Evolutionary conservation across 2,797 vertebrate genomes (phyloP), one percentile per base, ranked within the genome.

Genomic region (Steatocranus sp.): DNA sequence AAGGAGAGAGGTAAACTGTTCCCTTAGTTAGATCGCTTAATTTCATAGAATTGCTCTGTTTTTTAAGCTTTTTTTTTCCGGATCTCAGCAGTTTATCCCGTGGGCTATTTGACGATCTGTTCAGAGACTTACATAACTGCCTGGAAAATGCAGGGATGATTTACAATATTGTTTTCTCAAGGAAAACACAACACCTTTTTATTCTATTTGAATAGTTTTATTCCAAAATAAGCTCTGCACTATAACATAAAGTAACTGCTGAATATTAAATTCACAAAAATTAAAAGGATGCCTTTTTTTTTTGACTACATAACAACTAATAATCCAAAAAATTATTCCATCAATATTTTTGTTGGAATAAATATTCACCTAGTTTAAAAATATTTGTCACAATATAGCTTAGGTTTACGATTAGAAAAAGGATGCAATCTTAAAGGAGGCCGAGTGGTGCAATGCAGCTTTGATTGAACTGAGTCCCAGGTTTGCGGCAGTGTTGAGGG

Each of bases 361-460:
- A 84, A 78, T 38, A 51, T 12, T 56, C 14, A 27, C 11, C 6
- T 14, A 4, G 17, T 63, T 79, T 53, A 27, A 70, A 46, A 30
- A 46, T 3, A 46, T 27, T 18, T 30, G 41, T 17, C 18, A 80
- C 73, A 73, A 32, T 3, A 7, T 20, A 43, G 3, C 46, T 43
- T 10, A 73, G 34, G 48, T 32, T 70, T 75, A 41, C 78, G 48
- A 79, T 73, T 30, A 48, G 25, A 48, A 73, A 48, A 73, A n/a
- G 10, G 10, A 73, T 77, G 12, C 50, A 50, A 23, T 82, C 70
- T 66, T 53, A 48, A 83, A 83, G 80, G 75, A 91, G 77, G 84
- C 83, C 87, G 89, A 92, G 75, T 94, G 92, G 81, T 94, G 94
- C 95, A 95, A 61, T 95, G 94, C 94, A 94, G 94, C 91, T 92